Evolutionary conservation across 2,113 vertebrate genomes (phyloP).

Genomic region (Aythya baeri): DNA sequence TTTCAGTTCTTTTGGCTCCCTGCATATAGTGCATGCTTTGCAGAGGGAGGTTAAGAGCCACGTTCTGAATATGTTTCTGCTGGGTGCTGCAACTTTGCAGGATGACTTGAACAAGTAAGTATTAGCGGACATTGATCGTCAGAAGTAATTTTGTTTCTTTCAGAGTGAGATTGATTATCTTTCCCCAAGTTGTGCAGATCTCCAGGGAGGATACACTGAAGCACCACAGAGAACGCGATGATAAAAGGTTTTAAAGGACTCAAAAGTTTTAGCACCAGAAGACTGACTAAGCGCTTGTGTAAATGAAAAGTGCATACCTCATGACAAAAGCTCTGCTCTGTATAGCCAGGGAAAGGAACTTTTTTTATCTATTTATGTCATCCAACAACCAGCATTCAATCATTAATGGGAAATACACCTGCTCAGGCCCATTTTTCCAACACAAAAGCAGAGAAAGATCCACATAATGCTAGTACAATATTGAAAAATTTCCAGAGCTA

Average conservation of each 20-base stretch:
- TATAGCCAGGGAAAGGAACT: neutral
- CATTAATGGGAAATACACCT: neutral
- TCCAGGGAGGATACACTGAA: neutral
- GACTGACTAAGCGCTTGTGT: neutral
- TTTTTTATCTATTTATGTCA: neutral
- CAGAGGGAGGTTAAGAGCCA: neutral
- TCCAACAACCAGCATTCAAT: neutral
- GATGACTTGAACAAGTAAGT: neutral
- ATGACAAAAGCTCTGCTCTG: neutral
- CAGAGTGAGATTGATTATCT: constrained; percentile 40
- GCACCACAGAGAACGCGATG: neutral
- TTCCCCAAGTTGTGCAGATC: neutral
- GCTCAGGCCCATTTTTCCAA: neutral
- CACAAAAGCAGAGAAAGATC: neutral
- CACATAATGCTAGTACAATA: no score
- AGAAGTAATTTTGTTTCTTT: constrained; percentile 39
- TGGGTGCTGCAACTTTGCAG: constrained; percentile 7
- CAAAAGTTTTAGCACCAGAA: neutral
- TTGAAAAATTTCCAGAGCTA: neutral
- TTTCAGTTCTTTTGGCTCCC: neutral
- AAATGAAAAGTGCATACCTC: neutral
- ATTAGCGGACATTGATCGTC: neutral
- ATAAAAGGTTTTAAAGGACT: constrained; percentile 7
- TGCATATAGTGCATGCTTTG: neutral
- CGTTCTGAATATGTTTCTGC: neutral